Evolutionary conservation across 2,888 invertebrate genomes (phyloP).

Genomic region (Brachyopa scutellaris): DNA sequence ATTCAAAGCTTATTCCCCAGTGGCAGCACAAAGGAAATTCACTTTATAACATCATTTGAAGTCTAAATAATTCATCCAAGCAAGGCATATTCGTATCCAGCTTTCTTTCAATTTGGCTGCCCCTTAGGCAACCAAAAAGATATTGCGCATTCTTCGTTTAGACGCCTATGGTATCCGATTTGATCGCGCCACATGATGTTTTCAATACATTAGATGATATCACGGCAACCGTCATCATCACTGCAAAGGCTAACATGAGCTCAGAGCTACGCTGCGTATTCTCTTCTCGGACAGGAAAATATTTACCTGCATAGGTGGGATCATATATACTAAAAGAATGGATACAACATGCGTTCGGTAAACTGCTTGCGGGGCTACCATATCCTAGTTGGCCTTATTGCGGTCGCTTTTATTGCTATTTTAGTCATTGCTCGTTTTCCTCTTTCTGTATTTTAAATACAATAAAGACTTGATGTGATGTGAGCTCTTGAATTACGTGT

Average conservation of each 20-base stretch:
- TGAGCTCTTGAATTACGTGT: constrained; percentile 10
- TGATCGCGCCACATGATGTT: constrained; percentile 34
- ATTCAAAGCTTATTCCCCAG: constrained; percentile 51
- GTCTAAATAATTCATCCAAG: constrained; percentile 28
- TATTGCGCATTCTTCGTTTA: constrained; percentile 34
- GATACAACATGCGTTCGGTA: constrained; percentile 11
- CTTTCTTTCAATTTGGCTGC: constrained; percentile 49
- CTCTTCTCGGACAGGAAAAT: neutral
- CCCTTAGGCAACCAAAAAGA: constrained; percentile 33
- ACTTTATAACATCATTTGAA: constrained; percentile 38
- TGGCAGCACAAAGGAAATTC: constrained; percentile 47
- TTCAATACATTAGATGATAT: constrained; percentile 60
- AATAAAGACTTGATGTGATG: neutral
- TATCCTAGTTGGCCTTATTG: constrained; percentile 17
- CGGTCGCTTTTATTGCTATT: neutral
- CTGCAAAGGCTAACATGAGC: neutral
- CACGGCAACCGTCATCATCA: constrained; percentile 43
- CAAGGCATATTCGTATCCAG: constrained; percentile 7
- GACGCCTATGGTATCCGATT: constrained; percentile 36
- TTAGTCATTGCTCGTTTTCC: neutral
- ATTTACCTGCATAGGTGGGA: constrained; percentile 26
- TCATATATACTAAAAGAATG: neutral
- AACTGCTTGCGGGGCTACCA: constrained; percentile 47
- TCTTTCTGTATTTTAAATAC: constrained; percentile 15
- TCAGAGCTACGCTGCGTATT: constrained; percentile 5